Conservation (phyloP, 2,888 invertebrate genomes). For the Drosophila cracens region DNA sequence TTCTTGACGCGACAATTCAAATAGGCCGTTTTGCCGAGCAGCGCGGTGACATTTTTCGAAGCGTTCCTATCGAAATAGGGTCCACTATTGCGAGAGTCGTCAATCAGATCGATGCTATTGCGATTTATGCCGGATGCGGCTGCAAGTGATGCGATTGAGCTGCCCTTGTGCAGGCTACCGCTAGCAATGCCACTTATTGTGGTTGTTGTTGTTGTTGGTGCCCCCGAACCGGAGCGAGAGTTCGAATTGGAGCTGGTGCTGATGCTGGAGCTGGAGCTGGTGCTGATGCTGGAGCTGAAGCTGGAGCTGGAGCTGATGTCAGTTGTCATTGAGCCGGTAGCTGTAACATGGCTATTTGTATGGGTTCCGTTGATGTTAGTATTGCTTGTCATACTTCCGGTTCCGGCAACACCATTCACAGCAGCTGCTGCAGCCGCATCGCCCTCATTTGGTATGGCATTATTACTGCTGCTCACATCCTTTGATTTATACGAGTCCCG, state of each 20-base stretch:
- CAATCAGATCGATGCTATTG: slow-evolving; percentile 82
- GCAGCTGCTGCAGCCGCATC: slow-evolving; percentile 40
- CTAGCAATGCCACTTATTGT: slow-evolving; percentile 60
- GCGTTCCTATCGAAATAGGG: slow-evolving; percentile 91
- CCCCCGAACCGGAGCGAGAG: slow-evolving; percentile 28
- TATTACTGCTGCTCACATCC: slow-evolving; percentile 79
- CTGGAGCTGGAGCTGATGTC: slow-evolving; percentile 52
- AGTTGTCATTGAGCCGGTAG: slow-evolving; percentile 54
- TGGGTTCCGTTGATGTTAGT: slow-evolving; percentile 60
- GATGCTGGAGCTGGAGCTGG: slow-evolving; percentile 26
- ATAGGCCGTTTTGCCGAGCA: slow-evolving; percentile 95
- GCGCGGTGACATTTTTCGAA: slow-evolving; percentile 91
- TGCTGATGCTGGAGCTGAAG: slow-evolving; percentile 42
- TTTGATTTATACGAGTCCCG: slow-evolving; percentile 83
- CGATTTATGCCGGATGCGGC: slow-evolving; percentile 72
- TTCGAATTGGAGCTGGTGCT: slow-evolving; percentile 28
- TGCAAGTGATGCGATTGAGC: slow-evolving; percentile 52
- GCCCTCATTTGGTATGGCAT: slow-evolving; percentile 71
- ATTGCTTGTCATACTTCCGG: slow-evolving; percentile 57
- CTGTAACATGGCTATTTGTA: slow-evolving; percentile 59
- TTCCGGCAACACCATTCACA: slow-evolving; percentile 62
- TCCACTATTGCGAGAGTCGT: slow-evolving; percentile 87
- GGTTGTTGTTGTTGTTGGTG: slow-evolving; percentile 26
- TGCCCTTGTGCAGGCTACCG: slow-evolving; percentile 67
- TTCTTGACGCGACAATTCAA: slow-evolving; percentile 95